Evolutionary conservation across 1,140 invertebrate genomes (phyloP).

Genomic region (Glossosoma conforme): DNA sequence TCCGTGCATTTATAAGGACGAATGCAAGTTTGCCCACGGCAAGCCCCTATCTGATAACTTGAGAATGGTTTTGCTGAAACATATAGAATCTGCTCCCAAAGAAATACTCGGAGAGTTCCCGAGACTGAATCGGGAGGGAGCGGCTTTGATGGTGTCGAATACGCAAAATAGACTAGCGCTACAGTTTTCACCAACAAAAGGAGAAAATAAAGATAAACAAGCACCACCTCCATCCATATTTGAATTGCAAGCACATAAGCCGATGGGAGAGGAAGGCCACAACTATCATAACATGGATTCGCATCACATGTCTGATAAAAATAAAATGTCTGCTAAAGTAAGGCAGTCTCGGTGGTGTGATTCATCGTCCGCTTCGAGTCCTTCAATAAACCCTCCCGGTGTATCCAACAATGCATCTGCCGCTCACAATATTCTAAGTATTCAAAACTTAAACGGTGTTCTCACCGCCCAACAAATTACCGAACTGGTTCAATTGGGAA

Average conservation of each 20-base stretch:
- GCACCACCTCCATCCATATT: constrained; percentile 52
- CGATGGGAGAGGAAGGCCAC: constrained; percentile 36
- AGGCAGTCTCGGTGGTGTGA: constrained; percentile 59
- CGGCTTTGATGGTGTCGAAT: constrained; percentile 64
- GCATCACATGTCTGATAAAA: constrained; percentile 34
- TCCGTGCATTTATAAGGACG: constrained; percentile 71
- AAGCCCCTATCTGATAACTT: constrained; percentile 72
- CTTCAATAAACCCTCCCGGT: constrained; percentile 6
- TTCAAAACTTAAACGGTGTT: constrained; percentile 53
- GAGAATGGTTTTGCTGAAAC: constrained; percentile 67
- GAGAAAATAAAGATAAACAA: constrained; percentile 37
- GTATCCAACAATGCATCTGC: constrained; percentile 33
- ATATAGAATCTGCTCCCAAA: constrained; percentile 84
- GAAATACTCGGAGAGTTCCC: constrained; percentile 86
- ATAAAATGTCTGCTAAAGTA: constrained; percentile 49
- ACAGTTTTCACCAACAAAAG: constrained; percentile 43
- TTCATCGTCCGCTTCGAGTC: constrained; percentile 34
- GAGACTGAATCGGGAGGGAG: constrained; percentile 69
- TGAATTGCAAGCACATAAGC: constrained; percentile 52
- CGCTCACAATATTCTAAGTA: constrained; percentile 44
- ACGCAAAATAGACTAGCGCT: constrained; percentile 62
- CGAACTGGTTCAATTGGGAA: constrained; percentile 52
- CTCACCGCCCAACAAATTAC: constrained; percentile 52
- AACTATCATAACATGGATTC: constrained; percentile 32
- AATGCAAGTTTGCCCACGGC: constrained; percentile 91